Base-by-base conservation (phyloP, 1,140 invertebrate species). In the Achatina immaculata region DNA sequence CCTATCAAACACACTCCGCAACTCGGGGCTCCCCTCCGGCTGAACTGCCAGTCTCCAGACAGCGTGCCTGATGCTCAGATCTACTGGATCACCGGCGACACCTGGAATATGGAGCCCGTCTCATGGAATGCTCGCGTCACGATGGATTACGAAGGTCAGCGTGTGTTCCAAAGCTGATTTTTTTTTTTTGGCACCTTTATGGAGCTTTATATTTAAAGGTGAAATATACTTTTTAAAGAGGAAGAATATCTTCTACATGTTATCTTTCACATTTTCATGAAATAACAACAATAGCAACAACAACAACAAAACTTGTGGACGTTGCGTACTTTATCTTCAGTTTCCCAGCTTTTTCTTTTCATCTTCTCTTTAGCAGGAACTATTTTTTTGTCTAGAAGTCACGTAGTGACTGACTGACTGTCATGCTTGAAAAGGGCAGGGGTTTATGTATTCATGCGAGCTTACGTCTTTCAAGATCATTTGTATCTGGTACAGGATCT, bases 141-240 rank as follows among this genome's bases (percentile, higher is more conserved):
- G 6, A 62, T 76, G 48, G 74, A 76, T 45, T 76, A 76, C n/a
- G 74, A 76, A 36, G 74, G 74, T 76, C n/a, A n/a, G n/a, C n/a
- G n/a, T n/a, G n/a, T n/a, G n/a, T n/a, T n/a, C n/a, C n/a, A n/a
- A n/a, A n/a, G n/a, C n/a, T n/a, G 14, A 55, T 55, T 16, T n/a
- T 55, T n/a, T 55, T 16, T n/a, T 14, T 16, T 55, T 14, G n/a
- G 14, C 51, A n/a, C n/a, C 51, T 55, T 55, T 55, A 14, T 55
- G 51, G 14, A 14, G 51, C 14, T 55, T n/a, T 55, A n/a, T 14
- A 55, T 16, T 14, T 14, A 16, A 55, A 55, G n/a, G 14, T 14
- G 51, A 55, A 55, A n/a, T n/a, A n/a, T n/a, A n/a, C 51, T n/a
- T 16, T 55, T 14, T 55, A 55, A n/a, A 68, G 65, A 68, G 65